phyloP scores from a whole-genome alignment of 2,888 invertebrate genomes.

The Gerris lacustris region DNA sequence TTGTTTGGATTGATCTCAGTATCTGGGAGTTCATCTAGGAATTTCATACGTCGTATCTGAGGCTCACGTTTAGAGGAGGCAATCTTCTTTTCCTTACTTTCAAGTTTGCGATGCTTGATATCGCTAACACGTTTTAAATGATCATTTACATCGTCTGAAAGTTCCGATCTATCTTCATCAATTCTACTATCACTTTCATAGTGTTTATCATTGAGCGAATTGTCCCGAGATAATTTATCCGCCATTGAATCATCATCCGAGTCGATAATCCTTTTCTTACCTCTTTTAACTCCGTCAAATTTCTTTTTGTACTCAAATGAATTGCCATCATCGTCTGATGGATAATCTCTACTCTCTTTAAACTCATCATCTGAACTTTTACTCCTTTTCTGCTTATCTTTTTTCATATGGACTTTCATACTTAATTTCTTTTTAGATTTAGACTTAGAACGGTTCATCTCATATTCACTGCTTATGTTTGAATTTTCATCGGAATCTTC shows the following conservation, averaged over 20 bases:
- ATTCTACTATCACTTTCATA: background rate
- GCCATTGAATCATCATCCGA: background rate
- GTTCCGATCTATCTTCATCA: background rate
- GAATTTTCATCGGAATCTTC: background rate
- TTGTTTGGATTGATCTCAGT: background rate
- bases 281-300: background rate
- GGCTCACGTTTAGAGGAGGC: background rate
- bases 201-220: background rate
- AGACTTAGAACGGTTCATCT: background rate
- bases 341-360: too few relatives aligned
- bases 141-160: background rate
- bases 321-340: background rate
- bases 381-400: background rate
- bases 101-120: background rate
- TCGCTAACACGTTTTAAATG: background rate
- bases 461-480: background rate
- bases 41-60: background rate
- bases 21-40: background rate
- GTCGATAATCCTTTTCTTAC: background rate
- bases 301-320: background rate
- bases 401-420: background rate
- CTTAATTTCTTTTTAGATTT: background rate
- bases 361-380: background rate
- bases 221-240: background rate
- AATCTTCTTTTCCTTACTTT: background rate